Conservation (phyloP, 2,888 invertebrate genomes). For the Drosophila bunnanda region DNA sequence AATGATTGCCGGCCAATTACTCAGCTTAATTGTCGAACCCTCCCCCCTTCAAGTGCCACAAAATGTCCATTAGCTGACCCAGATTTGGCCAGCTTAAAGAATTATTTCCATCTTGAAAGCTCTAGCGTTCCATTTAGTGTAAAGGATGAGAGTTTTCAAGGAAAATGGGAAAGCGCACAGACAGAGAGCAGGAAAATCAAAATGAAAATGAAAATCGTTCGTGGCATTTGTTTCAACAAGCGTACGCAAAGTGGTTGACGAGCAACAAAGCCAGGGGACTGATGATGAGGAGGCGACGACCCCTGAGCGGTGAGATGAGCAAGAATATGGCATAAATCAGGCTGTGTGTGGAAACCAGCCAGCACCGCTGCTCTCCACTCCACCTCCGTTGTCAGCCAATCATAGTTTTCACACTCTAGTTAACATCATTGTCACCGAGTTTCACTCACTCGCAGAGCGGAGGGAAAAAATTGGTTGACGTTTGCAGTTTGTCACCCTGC, state of each 20-base stretch:
- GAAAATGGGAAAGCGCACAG: slow-evolving; percentile 4
- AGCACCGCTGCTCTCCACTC: neutral
- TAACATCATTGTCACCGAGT: slow-evolving; percentile 79
- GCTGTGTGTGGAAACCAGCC: slow-evolving; percentile 20
- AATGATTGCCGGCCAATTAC: slow-evolving; percentile 7
- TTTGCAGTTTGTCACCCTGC: slow-evolving; percentile 67
- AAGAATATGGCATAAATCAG: slow-evolving; percentile 67
- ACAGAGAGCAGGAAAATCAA: slow-evolving; percentile 15
- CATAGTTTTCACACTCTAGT: slow-evolving; percentile 81
- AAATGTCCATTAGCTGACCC: slow-evolving; percentile 11
- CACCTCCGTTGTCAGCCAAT: slow-evolving; percentile 66
- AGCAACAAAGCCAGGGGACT: slow-evolving; percentile 6
- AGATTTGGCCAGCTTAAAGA: slow-evolving; percentile 7
- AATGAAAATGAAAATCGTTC: slow-evolving; percentile 44
- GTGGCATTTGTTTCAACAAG: slow-evolving; percentile 44
- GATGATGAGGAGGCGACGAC: slow-evolving; percentile 31
- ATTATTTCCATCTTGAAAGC: slow-evolving; percentile 12
- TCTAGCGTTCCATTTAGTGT: slow-evolving; percentile 4
- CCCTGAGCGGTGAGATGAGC: slow-evolving; percentile 43
- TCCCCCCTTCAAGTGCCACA: neutral
- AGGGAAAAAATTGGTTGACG: slow-evolving; percentile 59
- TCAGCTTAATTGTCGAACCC: neutral
- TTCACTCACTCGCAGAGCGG: slow-evolving; percentile 53
- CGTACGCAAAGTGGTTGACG: slow-evolving; percentile 42
- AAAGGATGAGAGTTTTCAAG: slow-evolving; percentile 1